Base-by-base conservation (phyloP, 2,113 vertebrate genomes). In the Anhinga anhinga region DNA sequence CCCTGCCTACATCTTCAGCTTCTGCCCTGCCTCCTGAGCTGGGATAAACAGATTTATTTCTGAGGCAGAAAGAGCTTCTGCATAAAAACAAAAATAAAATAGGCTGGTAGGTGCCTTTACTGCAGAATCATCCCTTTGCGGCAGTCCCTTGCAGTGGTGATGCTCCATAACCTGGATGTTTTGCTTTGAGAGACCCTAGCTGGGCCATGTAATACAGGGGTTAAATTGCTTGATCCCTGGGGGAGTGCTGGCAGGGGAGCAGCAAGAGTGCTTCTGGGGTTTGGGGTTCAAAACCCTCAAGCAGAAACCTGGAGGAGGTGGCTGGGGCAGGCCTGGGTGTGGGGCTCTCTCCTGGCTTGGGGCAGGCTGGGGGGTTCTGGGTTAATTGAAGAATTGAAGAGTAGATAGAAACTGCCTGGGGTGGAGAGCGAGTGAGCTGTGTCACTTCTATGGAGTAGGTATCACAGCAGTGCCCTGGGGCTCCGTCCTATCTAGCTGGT, bases 331-430 rank as follows among this genome's bases (percentile, higher is more conserved):
- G 66, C 11, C 78, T 34, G 52, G 15, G 15, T 17, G 29, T 16
- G 42, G 62, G 61, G 38, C 34, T 74, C 30, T 6, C 25, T 36
- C 27, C 49, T 29, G 36, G 53, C 55, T 67, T 3, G 3, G 55
- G 16, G 30, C 36, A 25, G 19, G 32, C 32, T 26, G 59, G 27
- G 47, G 16, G 29, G 45, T 79, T 53, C 32, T 45, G 0, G 16
- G 5, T 63, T 82, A 44, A 36, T 59, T 30, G 82, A 47, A 44
- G 45, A 52, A 11, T 36, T 47, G 2, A 40, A 40, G 38, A 40
- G 8, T 20, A 14, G 19, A 1, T 53, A 5, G 42, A 50, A 87
- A 23, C 66, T 27, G 42, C 66, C 52, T 0, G 0, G 53, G 22
- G 23, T 63, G 49, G 76, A 36, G 50, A 47, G 21, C 61, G 65